These are phyloP conservation scores for Hipposideros larvatus DNA, from an alignment of 2,797 vertebrate species.

Conservation along the genomic window DNA sequence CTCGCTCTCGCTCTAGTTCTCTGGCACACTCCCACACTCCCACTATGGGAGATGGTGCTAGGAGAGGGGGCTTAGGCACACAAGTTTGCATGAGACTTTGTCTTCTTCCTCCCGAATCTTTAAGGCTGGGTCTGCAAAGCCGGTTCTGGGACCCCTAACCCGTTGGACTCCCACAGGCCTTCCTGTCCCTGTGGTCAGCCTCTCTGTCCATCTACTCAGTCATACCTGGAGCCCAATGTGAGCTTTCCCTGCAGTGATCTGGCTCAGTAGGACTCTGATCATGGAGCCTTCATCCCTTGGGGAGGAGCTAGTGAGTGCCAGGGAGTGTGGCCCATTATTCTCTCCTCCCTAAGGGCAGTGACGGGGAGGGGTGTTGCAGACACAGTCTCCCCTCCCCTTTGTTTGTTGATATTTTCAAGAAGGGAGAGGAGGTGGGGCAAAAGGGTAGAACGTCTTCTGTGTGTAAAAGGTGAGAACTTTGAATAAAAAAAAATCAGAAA, in stretches of 20 bases:
- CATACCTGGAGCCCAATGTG: not conserved
- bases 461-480: not conserved
- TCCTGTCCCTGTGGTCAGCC: not conserved
- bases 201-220: not conserved
- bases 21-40: not conserved
- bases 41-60: not conserved
- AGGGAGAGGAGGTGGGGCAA: not conserved
- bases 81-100: not conserved
- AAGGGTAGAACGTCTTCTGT: not conserved
- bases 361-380: not conserved
- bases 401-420: not conserved
- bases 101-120: not conserved
- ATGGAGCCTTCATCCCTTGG: not conserved
- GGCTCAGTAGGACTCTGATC: not conserved
- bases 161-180: rapidly evolving
- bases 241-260: not conserved
- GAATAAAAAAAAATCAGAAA: constrained; percentile 18
- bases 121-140: not conserved
- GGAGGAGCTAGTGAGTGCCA: not conserved
- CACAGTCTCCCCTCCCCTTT: not conserved
- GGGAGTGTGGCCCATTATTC: not conserved
- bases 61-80: not conserved
- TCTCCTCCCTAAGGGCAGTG: not conserved
- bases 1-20: no score
- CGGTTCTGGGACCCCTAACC: not conserved